phyloP scores from a whole-genome alignment of 2,888 invertebrate genomes.

The Tachina fera region DNA sequence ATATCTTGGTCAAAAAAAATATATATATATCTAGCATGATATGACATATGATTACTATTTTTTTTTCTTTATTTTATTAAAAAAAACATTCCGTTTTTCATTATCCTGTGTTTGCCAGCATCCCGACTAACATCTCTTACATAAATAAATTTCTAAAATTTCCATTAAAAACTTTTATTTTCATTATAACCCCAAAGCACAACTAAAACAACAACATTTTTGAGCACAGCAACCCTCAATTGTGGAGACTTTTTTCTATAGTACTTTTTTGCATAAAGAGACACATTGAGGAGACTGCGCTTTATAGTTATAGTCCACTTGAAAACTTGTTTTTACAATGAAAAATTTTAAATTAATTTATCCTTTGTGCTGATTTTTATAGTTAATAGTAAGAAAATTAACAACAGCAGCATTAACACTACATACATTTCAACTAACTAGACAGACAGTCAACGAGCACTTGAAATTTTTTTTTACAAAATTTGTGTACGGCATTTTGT shows the following conservation, averaged over 20 bases:
- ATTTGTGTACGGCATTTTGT: constrained; percentile 1
- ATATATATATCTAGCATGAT: not conserved
- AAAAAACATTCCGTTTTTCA: not conserved
- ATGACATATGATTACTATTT: not conserved
- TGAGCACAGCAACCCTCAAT: constrained; percentile 34
- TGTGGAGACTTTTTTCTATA: constrained; percentile 46
- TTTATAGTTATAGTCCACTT: constrained; percentile 37
- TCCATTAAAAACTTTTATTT: not conserved
- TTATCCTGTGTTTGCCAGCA: not conserved
- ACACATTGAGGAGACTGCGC: constrained; percentile 41
- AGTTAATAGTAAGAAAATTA: constrained; percentile 4
- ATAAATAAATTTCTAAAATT: constrained; percentile 25
- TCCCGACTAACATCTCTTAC: constrained; percentile 15
- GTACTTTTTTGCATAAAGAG: not conserved
- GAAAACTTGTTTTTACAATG: not conserved
- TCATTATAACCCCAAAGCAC: not conserved
- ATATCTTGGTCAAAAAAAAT: too few species aligned
- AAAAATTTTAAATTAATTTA: not conserved
- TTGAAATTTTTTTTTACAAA: constrained; percentile 1
- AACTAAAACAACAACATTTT: constrained; percentile 6
- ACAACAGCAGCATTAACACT: not conserved
- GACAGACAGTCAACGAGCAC: not conserved
- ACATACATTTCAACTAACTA: not conserved
- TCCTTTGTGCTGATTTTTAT: not conserved
- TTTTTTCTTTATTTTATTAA: not conserved